A percentile compares a stretch with the other conserved stretches of the same genome.
phyloP scores from a whole-genome alignment of 1,140 invertebrate genomes.

The Eurosta solidaginis region DNA sequence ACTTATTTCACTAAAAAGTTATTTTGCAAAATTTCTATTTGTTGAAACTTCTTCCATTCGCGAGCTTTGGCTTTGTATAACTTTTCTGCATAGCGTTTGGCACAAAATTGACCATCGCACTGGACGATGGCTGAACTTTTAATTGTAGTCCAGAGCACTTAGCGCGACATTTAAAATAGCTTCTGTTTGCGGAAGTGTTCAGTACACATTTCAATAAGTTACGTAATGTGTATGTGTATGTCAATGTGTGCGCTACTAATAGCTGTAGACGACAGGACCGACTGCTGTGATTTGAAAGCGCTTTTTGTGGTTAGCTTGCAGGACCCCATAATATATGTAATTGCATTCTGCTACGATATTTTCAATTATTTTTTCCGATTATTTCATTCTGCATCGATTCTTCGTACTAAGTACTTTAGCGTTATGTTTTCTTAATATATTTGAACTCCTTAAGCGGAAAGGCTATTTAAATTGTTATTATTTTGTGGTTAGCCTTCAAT shows the following conservation, averaged over 20 bases:
- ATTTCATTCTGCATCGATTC: not conserved
- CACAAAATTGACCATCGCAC: slow-evolving; percentile 15
- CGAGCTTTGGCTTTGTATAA: not conserved
- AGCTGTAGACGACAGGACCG: slow-evolving; percentile 2
- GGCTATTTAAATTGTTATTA: not conserved
- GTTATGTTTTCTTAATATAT: not conserved
- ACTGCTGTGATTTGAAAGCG: slow-evolving; percentile 7
- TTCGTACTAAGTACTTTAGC: not conserved
- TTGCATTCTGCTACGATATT: not conserved
- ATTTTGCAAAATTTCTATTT: not conserved
- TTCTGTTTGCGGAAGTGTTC: not conserved
- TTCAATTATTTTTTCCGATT: not conserved
- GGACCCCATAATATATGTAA: not conserved
- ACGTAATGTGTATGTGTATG: not conserved
- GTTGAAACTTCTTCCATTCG: not conserved
- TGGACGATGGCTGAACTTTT: not conserved
- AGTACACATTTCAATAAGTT: not conserved
- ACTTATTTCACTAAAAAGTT: not conserved
- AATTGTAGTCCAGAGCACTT: not conserved
- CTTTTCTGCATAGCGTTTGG: not conserved
- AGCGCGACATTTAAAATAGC: not conserved
- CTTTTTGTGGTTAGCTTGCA: slow-evolving; percentile 14
- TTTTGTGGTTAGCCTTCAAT: not conserved
- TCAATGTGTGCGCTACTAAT: not conserved
- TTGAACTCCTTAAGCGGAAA: too few relatives aligned